Evolutionary conservation across 2,888 invertebrate genomes (phyloP), one percentile per base, ranked within the genome.

Genomic region (Orthosia cruda): DNA sequence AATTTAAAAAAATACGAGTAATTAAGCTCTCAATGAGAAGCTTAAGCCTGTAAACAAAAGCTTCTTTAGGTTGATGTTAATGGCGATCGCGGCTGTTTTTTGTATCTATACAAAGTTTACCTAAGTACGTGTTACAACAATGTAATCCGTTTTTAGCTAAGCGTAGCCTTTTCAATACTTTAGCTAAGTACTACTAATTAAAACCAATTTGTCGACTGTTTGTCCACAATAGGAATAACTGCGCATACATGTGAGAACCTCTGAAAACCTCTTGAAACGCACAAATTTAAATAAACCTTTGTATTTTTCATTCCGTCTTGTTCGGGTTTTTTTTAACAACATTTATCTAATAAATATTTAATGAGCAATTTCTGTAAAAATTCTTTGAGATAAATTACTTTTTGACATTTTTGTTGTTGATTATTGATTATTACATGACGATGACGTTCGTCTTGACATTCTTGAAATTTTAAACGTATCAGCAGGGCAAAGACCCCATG

Each of bases 321-420:
- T 23, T 32, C 3, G n/a, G 55, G 26, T 52, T 40, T 32, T 18
- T 47, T 75, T 70, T 64, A n/a, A n/a, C 40, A 26, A 55, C 23
- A 58, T 40, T 40, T 18, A 40, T 40, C 12, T 18, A 40, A 23
- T n/a, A n/a, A 59, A n/a, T 45, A 70, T 80, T 63, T 69, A 72
- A 54, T 50, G 32, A 26, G 47, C 40, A 54, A 61, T 80, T 84
- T 84, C 70, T 67, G 45, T 59, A 50, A 64, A 71, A 75, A 71
- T 50, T 57, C 59, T 70, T 61, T 66, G 59, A 58, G 59, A 40
- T 45, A 58, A 12, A 45, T 58, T 74, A 77, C 67, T 72, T 81
- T 80, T 80, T 83, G 71, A 65, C 86, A 87, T 88, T 80, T 85
- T 81, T 77, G 74, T 77, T 78, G 78, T 81, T 79, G 73, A 64